Evolutionary conservation across 2,797 vertebrate species (phyloP).

Genomic region (Dryobates pubescens): DNA sequence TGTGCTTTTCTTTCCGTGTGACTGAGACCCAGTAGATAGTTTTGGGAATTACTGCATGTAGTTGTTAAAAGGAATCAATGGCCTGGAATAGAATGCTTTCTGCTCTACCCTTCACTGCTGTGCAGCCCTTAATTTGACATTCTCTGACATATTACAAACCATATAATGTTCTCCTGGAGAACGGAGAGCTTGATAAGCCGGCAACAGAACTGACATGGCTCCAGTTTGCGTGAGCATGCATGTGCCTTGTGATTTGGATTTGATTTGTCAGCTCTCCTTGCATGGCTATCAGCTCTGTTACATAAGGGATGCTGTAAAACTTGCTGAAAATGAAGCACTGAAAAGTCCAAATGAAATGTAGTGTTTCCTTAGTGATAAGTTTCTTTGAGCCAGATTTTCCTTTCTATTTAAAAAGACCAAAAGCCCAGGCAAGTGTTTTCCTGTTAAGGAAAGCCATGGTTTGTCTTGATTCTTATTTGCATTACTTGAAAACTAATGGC

Average conservation of each 20-base stretch:
- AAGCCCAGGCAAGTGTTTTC: neutral
- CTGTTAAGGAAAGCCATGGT: constrained; percentile 34
- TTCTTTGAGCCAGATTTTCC: neutral
- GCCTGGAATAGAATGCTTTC: constrained; percentile 63
- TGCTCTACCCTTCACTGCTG: constrained; percentile 57
- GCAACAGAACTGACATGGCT: constrained; percentile 25
- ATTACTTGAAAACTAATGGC: constrained; percentile 10
- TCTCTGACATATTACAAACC: constrained; percentile 65
- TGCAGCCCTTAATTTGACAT: constrained; percentile 63
- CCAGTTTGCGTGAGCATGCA: neutral
- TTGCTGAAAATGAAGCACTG: neutral
- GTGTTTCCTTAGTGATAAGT: neutral
- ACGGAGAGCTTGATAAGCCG: constrained; percentile 36
- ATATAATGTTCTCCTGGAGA: constrained; percentile 60
- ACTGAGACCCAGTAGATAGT: constrained; percentile 48
- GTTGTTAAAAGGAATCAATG: constrained; percentile 72
- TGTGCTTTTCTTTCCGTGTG: constrained; percentile 27
- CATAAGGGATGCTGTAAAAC: constrained; percentile 20
- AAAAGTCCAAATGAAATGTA: neutral
- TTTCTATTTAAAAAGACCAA: neutral
- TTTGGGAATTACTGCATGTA: constrained; percentile 53
- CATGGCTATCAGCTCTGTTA: constrained; percentile 20
- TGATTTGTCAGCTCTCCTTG: constrained; percentile 39
- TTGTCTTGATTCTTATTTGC: constrained; percentile 14
- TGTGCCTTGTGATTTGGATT: constrained; percentile 37